Conservation (phyloP, 2,113 vertebrate species). For the Merops nubicus region DNA sequence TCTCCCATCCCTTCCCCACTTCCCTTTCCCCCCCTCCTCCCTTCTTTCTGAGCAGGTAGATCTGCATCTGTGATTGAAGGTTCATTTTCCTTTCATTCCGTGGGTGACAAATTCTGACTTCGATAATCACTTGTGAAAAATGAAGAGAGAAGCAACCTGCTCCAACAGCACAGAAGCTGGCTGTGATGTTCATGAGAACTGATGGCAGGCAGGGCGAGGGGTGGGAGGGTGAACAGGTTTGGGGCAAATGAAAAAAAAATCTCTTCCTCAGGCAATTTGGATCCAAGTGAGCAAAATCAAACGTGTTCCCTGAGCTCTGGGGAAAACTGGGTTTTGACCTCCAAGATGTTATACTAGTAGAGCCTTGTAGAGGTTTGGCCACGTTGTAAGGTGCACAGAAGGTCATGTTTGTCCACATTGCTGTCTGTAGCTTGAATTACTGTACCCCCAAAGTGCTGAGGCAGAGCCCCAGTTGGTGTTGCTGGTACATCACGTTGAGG, state of each 20-base stretch:
- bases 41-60: constrained; percentile 8
- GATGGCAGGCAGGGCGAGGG: not conserved
- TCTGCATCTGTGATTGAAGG: constrained; percentile 59
- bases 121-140: constrained; percentile 76
- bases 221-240: not conserved
- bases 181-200: not conserved
- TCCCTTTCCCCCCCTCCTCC: not conserved
- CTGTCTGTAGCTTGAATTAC: not conserved
- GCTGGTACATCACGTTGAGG: not conserved
- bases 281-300: not conserved
- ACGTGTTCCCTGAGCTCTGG: not conserved
- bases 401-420: not conserved
- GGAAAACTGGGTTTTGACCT: not conserved
- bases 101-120: constrained; percentile 64
- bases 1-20: not conserved
- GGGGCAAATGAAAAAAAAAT: not conserved
- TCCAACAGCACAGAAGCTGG: not conserved
- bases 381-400: not conserved
- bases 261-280: not conserved
- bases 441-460: not conserved
- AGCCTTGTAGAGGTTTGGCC: not conserved
- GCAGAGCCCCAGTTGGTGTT: not conserved
- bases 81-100: constrained; percentile 72
- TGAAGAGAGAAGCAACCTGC: constrained; percentile 68
- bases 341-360: not conserved